Base-by-base conservation (phyloP, 2,797 vertebrate genomes). In the Ara ararauna region DNA sequence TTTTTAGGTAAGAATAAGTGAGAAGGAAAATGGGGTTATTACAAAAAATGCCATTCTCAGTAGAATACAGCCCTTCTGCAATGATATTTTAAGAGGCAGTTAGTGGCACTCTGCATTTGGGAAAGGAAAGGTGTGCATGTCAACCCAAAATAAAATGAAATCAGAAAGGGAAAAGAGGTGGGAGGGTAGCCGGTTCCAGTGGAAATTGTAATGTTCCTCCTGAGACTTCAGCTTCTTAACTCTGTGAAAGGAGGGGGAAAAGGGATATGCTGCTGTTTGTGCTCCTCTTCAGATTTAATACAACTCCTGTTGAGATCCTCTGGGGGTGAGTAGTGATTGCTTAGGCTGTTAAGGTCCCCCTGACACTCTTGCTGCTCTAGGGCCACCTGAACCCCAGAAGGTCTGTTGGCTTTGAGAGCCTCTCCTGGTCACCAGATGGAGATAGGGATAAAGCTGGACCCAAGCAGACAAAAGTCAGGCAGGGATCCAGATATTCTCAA, bases 1-100 rank as follows among this genome's bases (percentile, higher is more conserved):
- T 91, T 87, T 92, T 88, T 60, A 56, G 92, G 94, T 84, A 91
- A 87, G 73, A 67, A 60, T 75, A 87, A 94, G 71, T 84, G 86
- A 85, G 76, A 94, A 92, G 81, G 60, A 82, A 93, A 92, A 64
- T 40, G 67, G 70, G 67, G 60, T 77, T 96, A 74, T 88, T 85
- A 83, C 50, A 68, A 70, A 83, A 89, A 74, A 72, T 10, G 66
- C 62, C 84, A 11, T 66, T 93, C 75, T 84, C 13, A 9, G 87
- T 50, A 51, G 89, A 84, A 83, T 54, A 60, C 36, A 60, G 50
- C 62, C 71, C 82, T 68, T 61, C 77, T 87, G 81, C 13, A 71
- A 45, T 48, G 34, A 24, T 58, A 45, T 53, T 84, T 67, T 71
- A 62, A 40, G 40, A 77, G 87, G 76, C 26, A 27, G 44, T 38